Evolutionary conservation across 1,140 invertebrate species (phyloP), one percentile per base, ranked within the genome.

Genomic region (Copidosoma floridanum): DNA sequence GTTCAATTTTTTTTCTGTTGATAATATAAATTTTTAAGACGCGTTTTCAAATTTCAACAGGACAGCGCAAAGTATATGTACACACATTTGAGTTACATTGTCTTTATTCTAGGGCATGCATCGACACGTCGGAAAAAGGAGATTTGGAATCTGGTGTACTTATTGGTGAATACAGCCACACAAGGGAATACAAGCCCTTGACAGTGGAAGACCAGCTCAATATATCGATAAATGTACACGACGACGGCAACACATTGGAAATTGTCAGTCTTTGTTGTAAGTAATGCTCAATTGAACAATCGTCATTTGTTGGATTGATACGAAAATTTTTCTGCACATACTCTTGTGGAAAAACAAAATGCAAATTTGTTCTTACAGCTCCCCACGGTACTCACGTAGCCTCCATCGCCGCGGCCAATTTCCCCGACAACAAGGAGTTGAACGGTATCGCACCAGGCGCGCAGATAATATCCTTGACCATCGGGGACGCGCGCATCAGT

Each of bases 381-480:
- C 88, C 89, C 48, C 97, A 99, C 80, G 97, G 95, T 16, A 98
- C 95, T 1, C 97, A 99, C 75, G 97, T 99, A 14, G 94, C 96
- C 0, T 91, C 93, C 18, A 99, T 99, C 65, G 93, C 96, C 23
- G 87, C 94, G 20, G 96, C 89, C 0, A 86, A 94, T 82, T 98
- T 96, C 80, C 91, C 94, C 0, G 88, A 95, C 44, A 86, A 89
- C 38, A 90, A 94, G 6, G 93, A 97, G 64, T 84, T 89, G 66
- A 97, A 98, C 82, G 97, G 97, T 2, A 84, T 98, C 2, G 96
- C 97, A 2, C 97, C 97, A 5, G 97, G 97, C 47, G 96, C 96
- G 6, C 94, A 98, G 82, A 89, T 99, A 60, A 85, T 99, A 38
- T 95, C 94, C 0, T 83, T 99, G 26, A 91, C 89, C 23, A 96